phyloP scores from a whole-genome alignment of 30 jellyfish, hydroid and myxozoan species.

The Hydractinia symbiolongicarpus region DNA sequence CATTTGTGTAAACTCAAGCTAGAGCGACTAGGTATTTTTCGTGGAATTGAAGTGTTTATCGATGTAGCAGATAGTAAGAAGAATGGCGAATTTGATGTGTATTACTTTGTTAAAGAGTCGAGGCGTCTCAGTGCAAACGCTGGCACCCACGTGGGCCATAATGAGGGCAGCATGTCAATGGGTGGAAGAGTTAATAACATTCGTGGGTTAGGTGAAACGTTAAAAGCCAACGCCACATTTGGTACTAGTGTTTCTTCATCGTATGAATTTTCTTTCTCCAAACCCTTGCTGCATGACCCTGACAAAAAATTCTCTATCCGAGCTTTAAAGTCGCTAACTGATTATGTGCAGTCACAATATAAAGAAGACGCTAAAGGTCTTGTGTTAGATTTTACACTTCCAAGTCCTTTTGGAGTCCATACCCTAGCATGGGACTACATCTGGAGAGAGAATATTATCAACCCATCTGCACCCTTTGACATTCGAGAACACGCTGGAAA shows the following conservation, averaged over 20 bases:
- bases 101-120: slow-evolving; percentile 64
- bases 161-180: slow-evolving; percentile 82
- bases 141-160: slow-evolving; percentile 86
- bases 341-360: slow-evolving; percentile 47
- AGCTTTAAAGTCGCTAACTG: slow-evolving; percentile 42
- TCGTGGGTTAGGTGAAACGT: slow-evolving; percentile 69
- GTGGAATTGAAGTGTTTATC: slow-evolving; percentile 74
- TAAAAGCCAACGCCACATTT: slow-evolving; percentile 45
- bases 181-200: slow-evolving; percentile 62
- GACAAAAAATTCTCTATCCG: slow-evolving; percentile 58
- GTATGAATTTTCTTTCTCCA: slow-evolving; percentile 49
- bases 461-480: slow-evolving; percentile 64
- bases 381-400: slow-evolving; percentile 49
- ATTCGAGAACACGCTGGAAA: slow-evolving; percentile 88
- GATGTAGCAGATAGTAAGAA: slow-evolving; percentile 67
- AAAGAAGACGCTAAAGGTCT: slow-evolving; percentile 64
- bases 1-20: slow-evolving; percentile 68
- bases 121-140: slow-evolving; percentile 53
- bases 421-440: slow-evolving; percentile 57
- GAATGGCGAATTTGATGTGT: slow-evolving; percentile 62
- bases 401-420: slow-evolving; percentile 82
- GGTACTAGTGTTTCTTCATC: slow-evolving; percentile 86
- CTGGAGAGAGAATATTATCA: slow-evolving; percentile 71
- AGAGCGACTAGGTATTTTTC: slow-evolving; percentile 75
- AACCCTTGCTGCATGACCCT: slow-evolving; percentile 65